Evolutionary conservation across 2,113 vertebrate genomes (phyloP).

Genomic region (Irena cyanogastra): DNA sequence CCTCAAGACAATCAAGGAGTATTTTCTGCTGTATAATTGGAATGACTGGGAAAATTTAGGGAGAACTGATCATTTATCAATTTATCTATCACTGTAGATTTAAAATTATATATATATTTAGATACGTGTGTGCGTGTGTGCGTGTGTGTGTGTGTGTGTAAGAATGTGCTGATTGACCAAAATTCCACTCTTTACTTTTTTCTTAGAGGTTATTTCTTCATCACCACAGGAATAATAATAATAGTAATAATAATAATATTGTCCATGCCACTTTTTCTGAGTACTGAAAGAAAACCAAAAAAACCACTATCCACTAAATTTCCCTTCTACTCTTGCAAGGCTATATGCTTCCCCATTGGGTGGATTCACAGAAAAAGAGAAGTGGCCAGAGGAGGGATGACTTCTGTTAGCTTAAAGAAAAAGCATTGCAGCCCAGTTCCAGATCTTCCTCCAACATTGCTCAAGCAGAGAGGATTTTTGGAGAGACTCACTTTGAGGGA

Average conservation of each 20-base stretch:
- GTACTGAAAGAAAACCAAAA: neutral
- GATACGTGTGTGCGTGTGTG: too few species aligned
- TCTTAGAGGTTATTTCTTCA: neutral
- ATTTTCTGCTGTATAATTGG: neutral
- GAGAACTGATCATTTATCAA: neutral
- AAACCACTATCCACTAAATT: neutral
- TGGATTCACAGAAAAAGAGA: neutral
- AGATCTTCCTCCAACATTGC: neutral
- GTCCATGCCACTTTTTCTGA: neutral
- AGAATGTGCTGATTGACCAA: neutral
- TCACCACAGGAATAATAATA: neutral
- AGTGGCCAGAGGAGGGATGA: neutral
- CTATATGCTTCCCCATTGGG: accelerated
- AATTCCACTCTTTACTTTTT: neutral
- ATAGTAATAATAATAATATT: neutral
- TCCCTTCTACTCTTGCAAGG: neutral
- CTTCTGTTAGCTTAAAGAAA: neutral
- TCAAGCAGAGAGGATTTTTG: neutral
- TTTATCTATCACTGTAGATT: neutral
- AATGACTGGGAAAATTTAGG: neutral
- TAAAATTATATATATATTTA: neutral
- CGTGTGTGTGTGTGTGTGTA: accelerated
- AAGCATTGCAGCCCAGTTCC: neutral
- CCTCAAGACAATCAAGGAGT: neutral
- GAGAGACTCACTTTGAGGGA: neutral